These are phyloP conservation scores for Idaea straminata DNA, from an alignment of 2,888 invertebrate genomes.

Conservation along the genomic window DNA sequence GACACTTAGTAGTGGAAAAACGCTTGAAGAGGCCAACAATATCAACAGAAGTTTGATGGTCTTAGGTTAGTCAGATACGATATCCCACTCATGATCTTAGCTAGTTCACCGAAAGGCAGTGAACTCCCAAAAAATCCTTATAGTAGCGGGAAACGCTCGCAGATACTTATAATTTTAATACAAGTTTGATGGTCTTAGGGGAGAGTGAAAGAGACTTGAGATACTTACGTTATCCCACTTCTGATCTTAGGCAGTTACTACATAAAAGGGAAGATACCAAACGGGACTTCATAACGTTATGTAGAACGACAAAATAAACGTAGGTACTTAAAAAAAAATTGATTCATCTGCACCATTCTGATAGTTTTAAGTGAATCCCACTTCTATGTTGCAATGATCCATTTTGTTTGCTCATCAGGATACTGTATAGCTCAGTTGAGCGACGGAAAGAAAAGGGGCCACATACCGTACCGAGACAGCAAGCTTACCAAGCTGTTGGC, in stretches of 20 bases:
- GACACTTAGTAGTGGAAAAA: slow-evolving; percentile 92
- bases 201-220: no score
- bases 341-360: no score
- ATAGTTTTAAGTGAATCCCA: no score
- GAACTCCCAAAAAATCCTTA: slow-evolving; percentile 96
- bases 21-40: slow-evolving; percentile 95
- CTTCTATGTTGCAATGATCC: neutral
- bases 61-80: slow-evolving; percentile 81
- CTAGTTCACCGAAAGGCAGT: slow-evolving; percentile 65
- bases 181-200: slow-evolving; percentile 96
- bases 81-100: neutral
- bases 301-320: no score
- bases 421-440: slow-evolving; percentile 97
- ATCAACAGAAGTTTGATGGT: slow-evolving; percentile 98
- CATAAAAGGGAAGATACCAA: no score
- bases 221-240: neutral
- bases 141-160: slow-evolving; percentile 92
- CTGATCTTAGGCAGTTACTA: neutral
- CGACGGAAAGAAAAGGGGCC: slow-evolving; percentile 89
- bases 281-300: no score
- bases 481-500: slow-evolving; percentile 95
- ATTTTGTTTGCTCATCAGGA: slow-evolving; percentile 73
- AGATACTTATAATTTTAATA: slow-evolving; percentile 98
- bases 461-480: slow-evolving; percentile 96
- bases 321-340: no score